phyloP scores from a whole-genome alignment of 2,113 vertebrate genomes.

The Arizona elegans region DNA sequence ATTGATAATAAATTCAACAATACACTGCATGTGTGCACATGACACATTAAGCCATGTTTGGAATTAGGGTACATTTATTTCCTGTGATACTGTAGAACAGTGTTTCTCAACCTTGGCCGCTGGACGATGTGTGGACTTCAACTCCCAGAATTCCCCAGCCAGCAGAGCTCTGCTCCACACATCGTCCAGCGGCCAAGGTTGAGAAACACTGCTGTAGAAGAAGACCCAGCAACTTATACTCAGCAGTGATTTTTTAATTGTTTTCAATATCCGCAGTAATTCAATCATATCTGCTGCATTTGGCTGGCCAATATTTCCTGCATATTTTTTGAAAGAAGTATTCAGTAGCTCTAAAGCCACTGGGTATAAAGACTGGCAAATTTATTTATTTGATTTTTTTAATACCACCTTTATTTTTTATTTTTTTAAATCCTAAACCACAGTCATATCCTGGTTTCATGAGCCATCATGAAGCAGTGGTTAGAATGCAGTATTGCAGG shows the following conservation, averaged over 20 bases:
- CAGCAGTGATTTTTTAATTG: background rate
- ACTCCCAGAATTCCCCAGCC: no score
- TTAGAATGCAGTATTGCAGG: background rate
- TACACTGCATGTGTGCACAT: background rate
- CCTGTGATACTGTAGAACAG: background rate
- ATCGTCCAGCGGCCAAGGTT: no score
- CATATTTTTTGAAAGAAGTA: background rate
- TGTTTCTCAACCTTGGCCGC: no score
- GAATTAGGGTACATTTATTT: background rate
- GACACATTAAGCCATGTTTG: background rate
- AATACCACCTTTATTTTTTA: background rate
- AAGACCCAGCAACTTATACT: background rate
- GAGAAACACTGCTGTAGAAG: background rate
- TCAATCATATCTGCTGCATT: background rate
- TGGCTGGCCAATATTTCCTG: background rate
- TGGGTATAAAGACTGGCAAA: background rate
- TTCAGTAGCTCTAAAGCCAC: background rate
- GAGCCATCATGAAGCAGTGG: background rate
- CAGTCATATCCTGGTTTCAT: background rate
- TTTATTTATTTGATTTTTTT: background rate
- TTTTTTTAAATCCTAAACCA: background rate
- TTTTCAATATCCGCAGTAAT: background rate
- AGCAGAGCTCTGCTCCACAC: no score
- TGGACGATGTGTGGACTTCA: no score
- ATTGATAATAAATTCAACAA: background rate